phyloP scores from a whole-genome alignment of 2,888 invertebrate species.

The Portevinia maculata region DNA sequence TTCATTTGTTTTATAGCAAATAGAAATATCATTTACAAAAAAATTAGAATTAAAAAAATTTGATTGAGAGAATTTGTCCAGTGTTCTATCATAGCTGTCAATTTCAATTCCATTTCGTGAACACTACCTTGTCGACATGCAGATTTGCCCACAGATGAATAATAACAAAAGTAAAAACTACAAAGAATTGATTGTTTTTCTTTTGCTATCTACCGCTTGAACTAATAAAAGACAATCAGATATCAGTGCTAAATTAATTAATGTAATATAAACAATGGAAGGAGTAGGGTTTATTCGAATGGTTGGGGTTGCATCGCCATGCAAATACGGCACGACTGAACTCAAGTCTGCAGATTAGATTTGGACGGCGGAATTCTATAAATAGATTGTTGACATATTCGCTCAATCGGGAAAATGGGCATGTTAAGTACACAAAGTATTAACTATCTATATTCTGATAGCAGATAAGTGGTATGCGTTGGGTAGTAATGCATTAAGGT shows the following conservation, averaged over 20 bases:
- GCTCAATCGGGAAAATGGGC: no score
- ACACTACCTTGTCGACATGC: conserved; percentile 33
- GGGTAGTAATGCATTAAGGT: no score
- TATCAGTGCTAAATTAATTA: conserved; percentile 21
- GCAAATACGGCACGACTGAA: no score
- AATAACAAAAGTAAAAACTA: conserved; percentile 18
- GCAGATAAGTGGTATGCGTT: no score
- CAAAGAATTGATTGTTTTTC: not conserved
- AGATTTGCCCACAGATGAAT: not conserved
- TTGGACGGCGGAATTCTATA: no score
- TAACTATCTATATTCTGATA: no score
- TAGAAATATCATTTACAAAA: not conserved
- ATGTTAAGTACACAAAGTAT: no score
- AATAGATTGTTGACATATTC: no score
- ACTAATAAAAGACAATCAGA: not conserved
- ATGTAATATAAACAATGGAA: conserved; percentile 1
- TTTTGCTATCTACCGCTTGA: not conserved
- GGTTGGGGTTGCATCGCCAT: not conserved
- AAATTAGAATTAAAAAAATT: no score
- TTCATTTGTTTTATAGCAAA: not conserved
- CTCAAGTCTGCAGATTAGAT: no score
- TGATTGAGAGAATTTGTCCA: no score
- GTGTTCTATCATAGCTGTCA: conserved; percentile 12
- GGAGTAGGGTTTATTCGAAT: not conserved
- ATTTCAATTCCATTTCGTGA: not conserved